A percentile compares a stretch with the other conserved stretches of the same genome.
phyloP scores from a whole-genome alignment of 2,113 vertebrate genomes.

The Calidris pygmaea region DNA sequence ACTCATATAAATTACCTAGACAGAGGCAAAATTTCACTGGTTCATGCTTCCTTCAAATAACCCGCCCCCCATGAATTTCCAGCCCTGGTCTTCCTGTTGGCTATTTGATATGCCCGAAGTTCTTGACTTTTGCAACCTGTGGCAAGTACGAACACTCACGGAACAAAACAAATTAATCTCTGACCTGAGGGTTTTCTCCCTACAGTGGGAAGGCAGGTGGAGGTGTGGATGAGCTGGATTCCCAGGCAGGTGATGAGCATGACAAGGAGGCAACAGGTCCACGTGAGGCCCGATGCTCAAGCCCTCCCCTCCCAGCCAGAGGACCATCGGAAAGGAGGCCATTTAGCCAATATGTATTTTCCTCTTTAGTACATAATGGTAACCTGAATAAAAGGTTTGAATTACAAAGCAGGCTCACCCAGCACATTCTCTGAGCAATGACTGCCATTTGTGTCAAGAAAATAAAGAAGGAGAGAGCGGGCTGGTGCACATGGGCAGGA shows the following conservation, averaged over 20 bases:
- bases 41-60: neutral
- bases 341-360: conserved; percentile 77
- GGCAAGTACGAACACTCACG: neutral
- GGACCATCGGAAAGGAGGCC: conserved; percentile 50
- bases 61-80: neutral
- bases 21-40: neutral
- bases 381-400: conserved; percentile 80
- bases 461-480: conserved; percentile 71
- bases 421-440: conserved; percentile 73
- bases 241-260: neutral
- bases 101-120: neutral
- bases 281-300: neutral
- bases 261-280: conserved; percentile 6
- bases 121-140: neutral
- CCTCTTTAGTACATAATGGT: conserved; percentile 72
- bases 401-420: conserved; percentile 78
- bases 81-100: neutral
- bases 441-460: conserved; percentile 81
- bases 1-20: neutral
- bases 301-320: neutral
- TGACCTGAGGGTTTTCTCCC: neutral
- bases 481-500: conserved; percentile 11
- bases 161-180: neutral
- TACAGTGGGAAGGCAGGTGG: neutral
- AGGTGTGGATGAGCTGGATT: conserved; percentile 19